Evolutionary conservation across 2,888 invertebrate genomes (phyloP).

Genomic region (Melinaea marsaeus): DNA sequence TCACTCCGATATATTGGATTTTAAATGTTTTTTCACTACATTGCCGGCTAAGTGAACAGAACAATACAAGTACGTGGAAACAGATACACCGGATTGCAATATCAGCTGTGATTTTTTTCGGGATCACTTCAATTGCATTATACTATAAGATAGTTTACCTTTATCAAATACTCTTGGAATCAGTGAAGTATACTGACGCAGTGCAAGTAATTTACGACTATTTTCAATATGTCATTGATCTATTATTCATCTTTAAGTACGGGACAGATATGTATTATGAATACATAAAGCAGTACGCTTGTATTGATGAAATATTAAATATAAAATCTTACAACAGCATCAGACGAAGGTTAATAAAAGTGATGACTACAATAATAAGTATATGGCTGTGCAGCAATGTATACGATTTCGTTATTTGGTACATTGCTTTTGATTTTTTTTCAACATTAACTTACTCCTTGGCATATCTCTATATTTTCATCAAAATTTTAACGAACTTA

Average conservation of each 20-base stretch:
- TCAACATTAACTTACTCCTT: slow-evolving; percentile 42
- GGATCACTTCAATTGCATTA: slow-evolving; percentile 41
- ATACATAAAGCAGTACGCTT: slow-evolving; percentile 52
- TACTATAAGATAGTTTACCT: slow-evolving; percentile 46
- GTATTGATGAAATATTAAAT: slow-evolving; percentile 50
- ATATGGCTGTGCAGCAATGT: slow-evolving; percentile 34
- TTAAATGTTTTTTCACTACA: slow-evolving; percentile 50
- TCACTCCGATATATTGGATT: slow-evolving; percentile 42
- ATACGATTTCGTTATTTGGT: slow-evolving; percentile 53
- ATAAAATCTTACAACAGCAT: slow-evolving; percentile 38
- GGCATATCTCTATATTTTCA: slow-evolving; percentile 51
- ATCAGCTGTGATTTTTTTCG: slow-evolving; percentile 37
- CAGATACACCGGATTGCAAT: slow-evolving; percentile 30
- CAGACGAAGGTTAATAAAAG: slow-evolving; percentile 40
- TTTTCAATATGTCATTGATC: slow-evolving; percentile 52
- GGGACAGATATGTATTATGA: slow-evolving; percentile 47
- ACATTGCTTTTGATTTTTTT: slow-evolving; percentile 41
- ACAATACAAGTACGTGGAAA: slow-evolving; percentile 10
- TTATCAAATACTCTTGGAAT: slow-evolving; percentile 38
- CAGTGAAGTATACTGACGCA: slow-evolving; percentile 52
- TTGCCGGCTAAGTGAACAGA: slow-evolving; percentile 32
- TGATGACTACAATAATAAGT: slow-evolving; percentile 37
- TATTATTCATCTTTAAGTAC: slow-evolving; percentile 52
- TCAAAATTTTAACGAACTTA: slow-evolving; percentile 56
- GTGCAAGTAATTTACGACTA: slow-evolving; percentile 53